These are phyloP conservation scores for Halichoerus grypus DNA, from an alignment of 2,113 vertebrate species.

Conservation along the genomic window DNA sequence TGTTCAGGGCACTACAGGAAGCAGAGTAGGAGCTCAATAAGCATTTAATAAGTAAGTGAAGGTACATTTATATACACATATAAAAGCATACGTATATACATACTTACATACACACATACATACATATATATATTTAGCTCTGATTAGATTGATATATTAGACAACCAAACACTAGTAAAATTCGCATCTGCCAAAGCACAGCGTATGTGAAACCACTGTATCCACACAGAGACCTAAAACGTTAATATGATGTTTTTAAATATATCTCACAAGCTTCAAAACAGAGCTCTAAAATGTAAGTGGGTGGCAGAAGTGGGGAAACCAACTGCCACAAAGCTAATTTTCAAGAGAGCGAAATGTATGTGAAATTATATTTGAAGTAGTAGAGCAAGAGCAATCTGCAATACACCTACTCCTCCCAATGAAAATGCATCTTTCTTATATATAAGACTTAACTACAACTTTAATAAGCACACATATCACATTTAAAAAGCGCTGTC, in stretches of 20 bases:
- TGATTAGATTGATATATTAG: conserved; percentile 32
- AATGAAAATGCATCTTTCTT: neutral
- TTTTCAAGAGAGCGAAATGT: conserved; percentile 72
- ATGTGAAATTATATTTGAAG: conserved; percentile 57
- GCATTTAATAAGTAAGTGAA: conserved; percentile 19
- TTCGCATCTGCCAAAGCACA: conserved; percentile 63
- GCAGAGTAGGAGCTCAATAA: neutral
- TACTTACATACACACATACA: neutral
- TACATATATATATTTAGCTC: neutral
- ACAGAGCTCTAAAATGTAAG: conserved; percentile 73
- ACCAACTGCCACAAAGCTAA: conserved; percentile 67
- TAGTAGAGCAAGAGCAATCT: conserved; percentile 31
- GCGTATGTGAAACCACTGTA: conserved; percentile 65
- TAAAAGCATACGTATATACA: neutral
- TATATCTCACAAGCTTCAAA: conserved; percentile 78
- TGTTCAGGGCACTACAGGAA: neutral
- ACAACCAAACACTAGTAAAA: conserved; percentile 56
- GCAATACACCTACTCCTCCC: neutral
- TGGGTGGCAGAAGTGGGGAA: conserved; percentile 74
- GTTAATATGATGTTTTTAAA: conserved; percentile 81
- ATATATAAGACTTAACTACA: neutral
- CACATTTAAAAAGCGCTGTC: neutral
- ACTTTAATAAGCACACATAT: neutral
- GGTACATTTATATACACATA: neutral
- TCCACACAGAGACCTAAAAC: conserved; percentile 71